A percentile compares a stretch with the other conserved stretches of the same genome.
These are phyloP conservation scores for Triplophysa rosa DNA, from an alignment of 2,113 vertebrate genomes.

Conservation along the genomic window DNA sequence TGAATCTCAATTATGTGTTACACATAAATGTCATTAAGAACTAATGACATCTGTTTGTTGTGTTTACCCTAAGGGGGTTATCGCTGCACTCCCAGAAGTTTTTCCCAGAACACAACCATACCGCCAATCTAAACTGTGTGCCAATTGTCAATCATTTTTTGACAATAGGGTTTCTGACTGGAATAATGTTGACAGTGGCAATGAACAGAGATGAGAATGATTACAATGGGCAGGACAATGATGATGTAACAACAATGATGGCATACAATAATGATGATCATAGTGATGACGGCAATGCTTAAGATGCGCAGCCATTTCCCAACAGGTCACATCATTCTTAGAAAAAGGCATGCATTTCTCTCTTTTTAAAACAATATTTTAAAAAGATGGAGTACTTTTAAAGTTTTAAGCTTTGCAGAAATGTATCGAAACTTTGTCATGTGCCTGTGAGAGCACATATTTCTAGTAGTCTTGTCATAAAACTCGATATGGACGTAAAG, in stretches of 20 bases:
- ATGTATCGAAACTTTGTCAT: not conserved
- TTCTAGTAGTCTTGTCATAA: slow-evolving; percentile 18
- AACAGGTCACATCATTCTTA: not conserved
- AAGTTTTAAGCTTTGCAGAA: not conserved
- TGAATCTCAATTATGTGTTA: too few species aligned
- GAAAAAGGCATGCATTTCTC: not conserved
- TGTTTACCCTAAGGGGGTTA: too few species aligned
- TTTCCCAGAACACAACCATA: too few species aligned
- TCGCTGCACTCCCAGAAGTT: too few species aligned
- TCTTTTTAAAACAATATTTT: not conserved
- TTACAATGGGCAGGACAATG: not conserved
- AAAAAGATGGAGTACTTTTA: not conserved
- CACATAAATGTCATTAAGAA: too few species aligned
- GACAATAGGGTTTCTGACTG: not conserved
- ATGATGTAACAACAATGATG: too few species aligned
- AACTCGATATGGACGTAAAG: slow-evolving; percentile 33
- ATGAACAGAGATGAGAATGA: not conserved
- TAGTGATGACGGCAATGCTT: not conserved
- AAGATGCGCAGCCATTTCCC: not conserved
- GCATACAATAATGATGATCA: too few species aligned
- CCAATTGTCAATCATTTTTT: too few species aligned
- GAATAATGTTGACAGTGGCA: not conserved
- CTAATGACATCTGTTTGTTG: too few species aligned
- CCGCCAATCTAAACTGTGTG: too few species aligned
- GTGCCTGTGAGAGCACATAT: not conserved